These are phyloP conservation scores for Oligia fasciuncula DNA, from an alignment of 2,888 invertebrate genomes.

Conservation along the genomic window DNA sequence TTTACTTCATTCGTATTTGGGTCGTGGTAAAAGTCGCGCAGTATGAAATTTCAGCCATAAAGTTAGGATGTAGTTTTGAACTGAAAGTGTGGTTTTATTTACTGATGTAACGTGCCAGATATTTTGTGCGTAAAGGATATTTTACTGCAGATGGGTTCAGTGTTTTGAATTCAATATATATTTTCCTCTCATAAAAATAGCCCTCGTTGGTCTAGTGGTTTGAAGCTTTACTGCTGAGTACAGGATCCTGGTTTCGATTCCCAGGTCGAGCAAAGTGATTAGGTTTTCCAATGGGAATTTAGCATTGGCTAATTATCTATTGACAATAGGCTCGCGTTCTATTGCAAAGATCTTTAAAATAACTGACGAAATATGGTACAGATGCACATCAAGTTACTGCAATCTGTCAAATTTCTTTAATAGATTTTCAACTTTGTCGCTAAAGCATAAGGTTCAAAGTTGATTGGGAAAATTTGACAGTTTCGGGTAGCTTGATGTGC, in stretches of 20 bases:
- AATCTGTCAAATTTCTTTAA: too few species aligned
- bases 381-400: too few species aligned
- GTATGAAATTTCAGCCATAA: conserved; percentile 25
- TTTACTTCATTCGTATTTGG: conserved; percentile 46
- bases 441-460: too few species aligned
- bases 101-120: conserved; percentile 3
- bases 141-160: conserved; percentile 24
- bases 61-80: conserved; percentile 33
- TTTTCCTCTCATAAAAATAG: not conserved
- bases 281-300: not conserved
- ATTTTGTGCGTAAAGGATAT: conserved; percentile 21
- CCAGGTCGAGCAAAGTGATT: not conserved
- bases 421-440: too few species aligned
- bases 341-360: too few species aligned
- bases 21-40: conserved; percentile 4
- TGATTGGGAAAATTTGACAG: too few species aligned
- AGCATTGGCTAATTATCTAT: too few species aligned
- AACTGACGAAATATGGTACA: too few species aligned
- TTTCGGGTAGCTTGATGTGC: too few species aligned
- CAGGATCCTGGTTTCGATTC: not conserved
- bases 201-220: too few species aligned
- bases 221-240: too few species aligned
- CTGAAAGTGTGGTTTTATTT: conserved; percentile 18
- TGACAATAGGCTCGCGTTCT: too few species aligned
- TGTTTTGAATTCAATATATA: not conserved